Percentiles rank a stretch among this genome's conserved stretches.
Evolutionary conservation across 2,888 invertebrate species (phyloP).

Genomic region (Lasiommata megera): DNA sequence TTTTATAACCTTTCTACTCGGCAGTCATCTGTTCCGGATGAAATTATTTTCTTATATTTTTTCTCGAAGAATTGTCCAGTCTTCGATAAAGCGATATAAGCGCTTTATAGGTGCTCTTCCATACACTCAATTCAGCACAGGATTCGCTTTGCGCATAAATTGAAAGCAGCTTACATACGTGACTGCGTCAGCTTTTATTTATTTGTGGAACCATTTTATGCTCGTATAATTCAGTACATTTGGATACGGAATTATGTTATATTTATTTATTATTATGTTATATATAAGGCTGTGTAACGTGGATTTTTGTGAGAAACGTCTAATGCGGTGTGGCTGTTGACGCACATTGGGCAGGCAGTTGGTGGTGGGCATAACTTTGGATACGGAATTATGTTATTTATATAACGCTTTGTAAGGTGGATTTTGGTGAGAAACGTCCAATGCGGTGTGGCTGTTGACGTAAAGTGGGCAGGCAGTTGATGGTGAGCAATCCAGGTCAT

Average conservation of each 20-base stretch:
- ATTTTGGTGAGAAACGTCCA: too few species aligned
- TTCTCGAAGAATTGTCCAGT: slow-evolving; percentile 18
- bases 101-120: slow-evolving; percentile 42
- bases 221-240: not conserved
- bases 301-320: too few species aligned
- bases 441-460: too few species aligned
- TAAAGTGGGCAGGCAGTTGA: too few species aligned
- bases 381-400: too few species aligned
- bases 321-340: too few species aligned
- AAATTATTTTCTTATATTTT: not conserved
- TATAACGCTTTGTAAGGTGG: too few species aligned
- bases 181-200: slow-evolving; percentile 35
- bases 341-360: too few species aligned
- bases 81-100: slow-evolving; percentile 29
- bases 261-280: too few species aligned
- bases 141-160: slow-evolving; percentile 50
- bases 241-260: not conserved
- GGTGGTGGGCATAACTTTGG: too few species aligned
- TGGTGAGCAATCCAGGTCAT: too few species aligned
- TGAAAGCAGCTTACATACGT: slow-evolving; percentile 55
- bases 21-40: not conserved
- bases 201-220: slow-evolving; percentile 9
- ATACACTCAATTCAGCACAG: slow-evolving; percentile 44
- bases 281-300: not conserved
- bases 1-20: not conserved